Evolutionary conservation across 2,888 invertebrate species (phyloP).

Genomic region (Drosophila trichaetosa): DNA sequence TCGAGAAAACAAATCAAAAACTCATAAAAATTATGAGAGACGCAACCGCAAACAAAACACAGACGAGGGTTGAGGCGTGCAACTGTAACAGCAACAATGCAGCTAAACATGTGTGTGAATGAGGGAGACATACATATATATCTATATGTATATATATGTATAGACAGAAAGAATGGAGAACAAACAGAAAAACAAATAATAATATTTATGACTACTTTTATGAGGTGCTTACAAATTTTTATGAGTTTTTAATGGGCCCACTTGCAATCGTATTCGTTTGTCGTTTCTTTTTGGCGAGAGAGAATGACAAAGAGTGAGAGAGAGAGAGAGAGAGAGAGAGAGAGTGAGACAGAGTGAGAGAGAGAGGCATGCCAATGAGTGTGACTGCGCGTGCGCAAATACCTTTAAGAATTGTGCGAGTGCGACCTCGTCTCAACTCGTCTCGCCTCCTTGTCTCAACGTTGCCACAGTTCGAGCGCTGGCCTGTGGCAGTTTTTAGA

Average conservation of each 20-base stretch:
- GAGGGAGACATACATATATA: neutral
- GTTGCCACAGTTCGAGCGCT: conserved; percentile 29
- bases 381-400: conserved; percentile 83
- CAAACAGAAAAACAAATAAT: conserved; percentile 65
- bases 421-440: conserved; percentile 20
- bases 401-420: conserved; percentile 61
- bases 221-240: conserved; percentile 86
- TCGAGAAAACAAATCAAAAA: conserved; percentile 73
- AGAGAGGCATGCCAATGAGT: conserved; percentile 48
- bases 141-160: neutral
- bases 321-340: neutral
- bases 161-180: conserved; percentile 8
- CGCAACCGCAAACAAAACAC: conserved; percentile 57
- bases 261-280: conserved; percentile 53
- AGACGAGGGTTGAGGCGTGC: conserved; percentile 68
- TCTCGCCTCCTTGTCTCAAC: conserved; percentile 9
- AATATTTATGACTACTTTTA: conserved; percentile 85
- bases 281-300: conserved; percentile 42
- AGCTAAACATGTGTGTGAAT: neutral
- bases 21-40: conserved; percentile 79
- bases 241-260: conserved; percentile 85
- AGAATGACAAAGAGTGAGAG: conserved; percentile 3
- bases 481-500: conserved; percentile 52
- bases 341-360: conserved; percentile 5
- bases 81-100: conserved; percentile 48